phyloP scores from a whole-genome alignment of 2,888 invertebrate genomes.

The Bedellia somnulentella region DNA sequence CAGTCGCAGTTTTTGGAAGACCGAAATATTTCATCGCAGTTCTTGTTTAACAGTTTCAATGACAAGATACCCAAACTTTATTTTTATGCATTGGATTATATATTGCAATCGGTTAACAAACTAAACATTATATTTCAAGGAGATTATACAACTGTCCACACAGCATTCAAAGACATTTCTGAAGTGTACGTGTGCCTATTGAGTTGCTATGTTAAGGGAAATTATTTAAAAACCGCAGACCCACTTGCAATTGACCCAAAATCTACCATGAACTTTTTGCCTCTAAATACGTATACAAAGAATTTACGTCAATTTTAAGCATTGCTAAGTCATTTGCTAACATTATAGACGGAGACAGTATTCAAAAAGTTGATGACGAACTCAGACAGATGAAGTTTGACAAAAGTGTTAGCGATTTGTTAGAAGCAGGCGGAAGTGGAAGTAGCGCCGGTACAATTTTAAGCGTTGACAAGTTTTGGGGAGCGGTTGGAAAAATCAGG shows the following conservation, averaged over 20 bases:
- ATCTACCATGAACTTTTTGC: neutral
- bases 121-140: slow-evolving; percentile 1
- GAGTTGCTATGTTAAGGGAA: neutral
- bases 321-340: neutral
- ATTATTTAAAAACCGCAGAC: neutral
- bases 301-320: neutral
- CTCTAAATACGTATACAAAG: neutral
- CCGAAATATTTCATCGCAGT: neutral
- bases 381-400: neutral
- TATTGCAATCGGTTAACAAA: neutral
- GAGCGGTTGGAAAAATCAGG: neutral
- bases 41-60: slow-evolving; percentile 13
- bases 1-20: neutral
- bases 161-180: neutral
- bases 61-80: slow-evolving; percentile 9
- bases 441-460: neutral
- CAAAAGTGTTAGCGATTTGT: slow-evolving; percentile 1
- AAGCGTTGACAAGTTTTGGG: neutral
- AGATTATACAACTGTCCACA: neutral
- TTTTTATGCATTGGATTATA: slow-evolving; percentile 1
- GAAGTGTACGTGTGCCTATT: neutral
- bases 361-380: neutral
- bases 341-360: neutral
- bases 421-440: slow-evolving; percentile 1
- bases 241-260: neutral